Base-by-base conservation (phyloP, 2,888 invertebrate species). In the Phania funesta region DNA sequence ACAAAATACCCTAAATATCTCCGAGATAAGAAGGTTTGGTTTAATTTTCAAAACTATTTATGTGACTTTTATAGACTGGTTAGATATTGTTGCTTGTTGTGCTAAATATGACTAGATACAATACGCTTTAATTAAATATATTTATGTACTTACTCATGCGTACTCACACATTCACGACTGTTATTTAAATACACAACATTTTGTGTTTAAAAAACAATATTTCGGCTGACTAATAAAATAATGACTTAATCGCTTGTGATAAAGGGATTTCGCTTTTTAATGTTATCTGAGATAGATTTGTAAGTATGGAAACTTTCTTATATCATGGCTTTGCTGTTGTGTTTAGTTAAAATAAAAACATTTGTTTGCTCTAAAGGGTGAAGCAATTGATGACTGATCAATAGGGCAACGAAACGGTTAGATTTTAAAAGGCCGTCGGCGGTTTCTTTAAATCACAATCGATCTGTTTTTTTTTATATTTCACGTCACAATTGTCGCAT, bases 211-310 rank as follows among this genome's bases (percentile, higher is more conserved):
- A 38, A 38, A 18, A 18, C 26, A 13, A 26, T 20, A 18, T 52
- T 67, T 24, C 8, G 26, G 26, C 48, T 64, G 64, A 56, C 62
- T 71, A 65, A 78, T 58, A 56, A 70, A 77, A 70, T 70, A 77
- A 60, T 60, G 58, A 58, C 22, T 71, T 71, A 78, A 78, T 78
- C 65, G 50, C 41, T 71, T 58, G 38, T 71, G 58, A 78, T 78
- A 78, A 71, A 78, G 65, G 64, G 71, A 77, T 78, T 78, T 64
- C 35, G 77, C 46, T 78, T 71, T 78, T 71, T 48, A 54, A 41
- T 54, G 52, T 54, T 67, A 67, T 67, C 52, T 65, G 24, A 22
- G 32, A 29, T n/a, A 52, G 60, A 58, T 67, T 29, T 20, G 6
- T 65, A 16, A n/a, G 24, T 2, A n/a, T 24, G 2, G 54, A n/a